phyloP scores from a whole-genome alignment of 2,113 vertebrate species.

The Phrynosoma blainvillii region DNA sequence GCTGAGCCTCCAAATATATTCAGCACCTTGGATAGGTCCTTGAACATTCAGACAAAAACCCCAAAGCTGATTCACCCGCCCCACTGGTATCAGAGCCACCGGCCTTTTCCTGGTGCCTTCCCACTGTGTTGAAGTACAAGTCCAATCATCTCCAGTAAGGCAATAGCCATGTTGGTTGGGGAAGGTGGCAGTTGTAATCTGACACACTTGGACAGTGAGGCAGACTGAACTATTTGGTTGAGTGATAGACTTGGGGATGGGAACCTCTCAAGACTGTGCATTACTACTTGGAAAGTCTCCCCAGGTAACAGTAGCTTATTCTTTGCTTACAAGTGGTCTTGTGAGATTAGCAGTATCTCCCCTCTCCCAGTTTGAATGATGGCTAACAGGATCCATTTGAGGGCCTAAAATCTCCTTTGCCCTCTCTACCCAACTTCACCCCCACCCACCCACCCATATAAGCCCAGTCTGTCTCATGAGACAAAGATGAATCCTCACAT shows the following conservation, averaged over 20 bases:
- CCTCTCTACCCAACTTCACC: not conserved
- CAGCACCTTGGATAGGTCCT: too few relatives aligned
- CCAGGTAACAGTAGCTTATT: not conserved
- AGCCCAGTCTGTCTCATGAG: not conserved
- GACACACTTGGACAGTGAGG: not conserved
- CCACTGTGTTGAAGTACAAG: not conserved
- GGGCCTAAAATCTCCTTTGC: not conserved
- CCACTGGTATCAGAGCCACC: not conserved
- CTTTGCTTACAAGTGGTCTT: conserved; percentile 12
- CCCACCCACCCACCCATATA: too few relatives aligned
- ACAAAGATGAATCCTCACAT: not conserved
- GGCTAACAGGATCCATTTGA: not conserved
- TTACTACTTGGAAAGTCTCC: not conserved
- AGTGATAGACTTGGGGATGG: not conserved
- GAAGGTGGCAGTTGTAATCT: not conserved
- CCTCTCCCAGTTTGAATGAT: not conserved
- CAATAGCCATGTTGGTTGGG: not conserved
- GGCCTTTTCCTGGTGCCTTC: not conserved
- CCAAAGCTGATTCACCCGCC: too few relatives aligned
- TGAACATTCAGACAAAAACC: too few relatives aligned
- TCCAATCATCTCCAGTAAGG: too few relatives aligned
- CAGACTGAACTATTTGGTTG: not conserved
- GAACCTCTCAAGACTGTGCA: not conserved
- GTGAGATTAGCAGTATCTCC: not conserved
- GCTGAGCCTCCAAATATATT: too few relatives aligned